Evolutionary conservation across 2,797 vertebrate genomes (phyloP), one percentile per base, ranked within the genome.

Genomic region (Salarias fasciatus): DNA sequence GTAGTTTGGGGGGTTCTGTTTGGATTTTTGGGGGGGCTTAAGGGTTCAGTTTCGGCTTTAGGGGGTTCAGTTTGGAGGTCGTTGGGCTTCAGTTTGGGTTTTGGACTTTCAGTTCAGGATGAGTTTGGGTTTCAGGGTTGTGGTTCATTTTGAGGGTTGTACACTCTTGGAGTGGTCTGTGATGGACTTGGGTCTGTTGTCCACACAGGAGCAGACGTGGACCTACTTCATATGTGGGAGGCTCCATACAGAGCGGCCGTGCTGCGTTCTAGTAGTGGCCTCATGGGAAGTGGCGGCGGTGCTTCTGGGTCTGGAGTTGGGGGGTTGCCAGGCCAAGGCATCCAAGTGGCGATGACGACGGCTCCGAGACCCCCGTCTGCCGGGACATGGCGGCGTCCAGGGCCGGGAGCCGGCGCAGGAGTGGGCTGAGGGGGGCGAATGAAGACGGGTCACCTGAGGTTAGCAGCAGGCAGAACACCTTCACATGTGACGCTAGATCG

Each of bases 191-290:
- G n/a, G n/a, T n/a, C n/a, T n/a, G n/a, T n/a, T n/a, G n/a, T n/a
- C n/a, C n/a, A n/a, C n/a, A n/a, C n/a, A n/a, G n/a, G n/a, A n/a
- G n/a, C n/a, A n/a, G n/a, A n/a, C n/a, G n/a, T 52, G 47, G 2
- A 85, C 89, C 66, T 88, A 94, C 92, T 89, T 93, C 83, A 91
- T 78, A 84, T 74, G 85, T 76, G 66, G 69, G 85, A 80, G 90
- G 89, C 91, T 91, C 92, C 92, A 93, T 92, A 86, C 89, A 93
- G 91, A 92, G 89, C 82, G 84, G 72, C 62, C 73, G 54, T 73
- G 86, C 80, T 79, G 87, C 89, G 88, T 86, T 79, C 88, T 86
- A 83, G 77, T 83, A 83, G 87, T 60, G 83, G 89, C 91, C 85
- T 92, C 92, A 93, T 93, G 88, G 87, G 88, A 88, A 83, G 74